Evolutionary conservation across 2,113 vertebrate genomes (phyloP).

Genomic region (Oreocharis arfaki): DNA sequence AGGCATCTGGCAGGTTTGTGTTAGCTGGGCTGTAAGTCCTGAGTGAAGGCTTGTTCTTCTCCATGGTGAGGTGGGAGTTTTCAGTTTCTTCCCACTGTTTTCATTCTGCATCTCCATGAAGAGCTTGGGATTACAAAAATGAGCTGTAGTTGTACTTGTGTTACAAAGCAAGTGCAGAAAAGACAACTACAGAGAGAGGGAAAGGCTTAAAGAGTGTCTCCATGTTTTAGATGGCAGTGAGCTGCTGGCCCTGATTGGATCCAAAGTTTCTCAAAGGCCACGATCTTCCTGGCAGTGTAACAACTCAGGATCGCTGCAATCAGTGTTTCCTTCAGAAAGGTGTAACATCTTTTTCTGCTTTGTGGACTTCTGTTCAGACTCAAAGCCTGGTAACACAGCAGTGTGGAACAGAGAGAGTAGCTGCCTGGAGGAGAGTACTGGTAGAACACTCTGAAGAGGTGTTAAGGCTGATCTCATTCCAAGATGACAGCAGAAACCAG

Average conservation of each 20-base stretch:
- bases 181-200: neutral
- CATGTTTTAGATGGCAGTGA: neutral
- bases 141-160: neutral
- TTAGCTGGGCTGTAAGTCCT: too few relatives aligned
- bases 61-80: accelerated
- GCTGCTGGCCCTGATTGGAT: neutral
- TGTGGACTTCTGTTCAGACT: neutral
- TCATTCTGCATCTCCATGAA: accelerated
- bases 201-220: neutral
- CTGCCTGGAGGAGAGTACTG: neutral
- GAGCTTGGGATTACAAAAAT: neutral
- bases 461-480: neutral
- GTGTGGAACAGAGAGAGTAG: neutral
- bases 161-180: neutral
- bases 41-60: neutral
- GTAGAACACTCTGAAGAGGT: neutral
- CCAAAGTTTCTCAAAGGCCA: accelerated
- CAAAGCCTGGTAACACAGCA: neutral
- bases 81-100: neutral
- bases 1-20: neutral
- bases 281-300: neutral
- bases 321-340: neutral
- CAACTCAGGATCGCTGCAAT: neutral
- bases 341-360: neutral
- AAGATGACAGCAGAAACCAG: neutral